A percentile compares a stretch with the other conserved stretches of the same genome.
Evolutionary conservation across 2,888 invertebrate species (phyloP).

Genomic region (Agrilus cyanescens): DNA sequence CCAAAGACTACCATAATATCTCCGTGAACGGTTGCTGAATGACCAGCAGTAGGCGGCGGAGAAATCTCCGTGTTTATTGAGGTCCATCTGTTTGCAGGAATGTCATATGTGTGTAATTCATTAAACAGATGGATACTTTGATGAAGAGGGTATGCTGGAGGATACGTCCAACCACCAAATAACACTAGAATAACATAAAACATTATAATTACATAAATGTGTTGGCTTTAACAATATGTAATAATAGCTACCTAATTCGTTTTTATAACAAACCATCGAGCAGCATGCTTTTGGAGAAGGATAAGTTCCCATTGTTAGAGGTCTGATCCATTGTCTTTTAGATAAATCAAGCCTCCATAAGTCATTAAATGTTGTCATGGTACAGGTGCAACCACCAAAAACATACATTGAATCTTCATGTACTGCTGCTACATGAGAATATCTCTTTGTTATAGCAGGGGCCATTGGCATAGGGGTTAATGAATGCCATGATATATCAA

Average conservation of each 20-base stretch:
- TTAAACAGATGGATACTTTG: conserved; percentile 82
- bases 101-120: conserved; percentile 81
- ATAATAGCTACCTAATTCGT: conserved; percentile 43
- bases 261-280: conserved; percentile 77
- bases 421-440: conserved; percentile 83
- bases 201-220: too few species aligned
- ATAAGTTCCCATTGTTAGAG: conserved; percentile 73
- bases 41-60: conserved; percentile 80
- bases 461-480: conserved; percentile 45
- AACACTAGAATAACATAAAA: conserved; percentile 33
- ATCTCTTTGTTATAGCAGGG: conserved; percentile 78
- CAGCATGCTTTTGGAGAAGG: conserved; percentile 95
- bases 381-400: conserved; percentile 91
- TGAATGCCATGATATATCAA: conserved; percentile 64
- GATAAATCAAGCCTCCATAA: conserved; percentile 88
- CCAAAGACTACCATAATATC: conserved; percentile 73
- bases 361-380: conserved; percentile 93
- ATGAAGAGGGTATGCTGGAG: conserved; percentile 72
- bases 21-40: conserved; percentile 77
- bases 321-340: conserved; percentile 72
- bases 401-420: conserved; percentile 82
- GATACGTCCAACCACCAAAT: conserved; percentile 94
- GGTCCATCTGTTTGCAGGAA: conserved; percentile 69
- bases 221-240: too few species aligned
- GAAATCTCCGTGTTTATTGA: conserved; percentile 47